Conservation (phyloP, 1,140 invertebrate genomes). For the Goniozus legneri region DNA sequence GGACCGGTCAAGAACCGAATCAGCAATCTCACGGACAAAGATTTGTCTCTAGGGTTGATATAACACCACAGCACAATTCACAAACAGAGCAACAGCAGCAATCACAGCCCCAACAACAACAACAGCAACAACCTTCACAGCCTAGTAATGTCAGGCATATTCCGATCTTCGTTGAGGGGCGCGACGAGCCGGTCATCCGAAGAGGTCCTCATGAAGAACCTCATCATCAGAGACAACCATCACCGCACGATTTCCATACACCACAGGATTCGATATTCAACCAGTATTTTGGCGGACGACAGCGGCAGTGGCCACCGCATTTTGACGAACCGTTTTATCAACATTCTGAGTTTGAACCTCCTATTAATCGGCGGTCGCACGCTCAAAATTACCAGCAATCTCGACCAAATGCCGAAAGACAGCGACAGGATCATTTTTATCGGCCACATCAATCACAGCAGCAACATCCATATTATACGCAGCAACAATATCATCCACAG, state of each 20-base stretch:
- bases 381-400: constrained; percentile 17
- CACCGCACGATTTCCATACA: constrained; percentile 46
- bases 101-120: constrained; percentile 12
- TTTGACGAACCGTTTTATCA: constrained; percentile 30
- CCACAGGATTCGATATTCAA: constrained; percentile 33
- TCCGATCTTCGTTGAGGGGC: constrained; percentile 82
- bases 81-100: constrained; percentile 16
- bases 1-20: constrained; percentile 22
- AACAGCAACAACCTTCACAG: constrained; percentile 27
- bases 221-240: constrained; percentile 37
- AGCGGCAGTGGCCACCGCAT: constrained; percentile 27
- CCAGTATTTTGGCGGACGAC: constrained; percentile 22
- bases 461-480: constrained; percentile 16
- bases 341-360: constrained; percentile 2
- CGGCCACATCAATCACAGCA: constrained; percentile 20
- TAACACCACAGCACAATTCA: constrained; percentile 48
- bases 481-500: constrained; percentile 16
- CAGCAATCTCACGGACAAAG: constrained; percentile 36
- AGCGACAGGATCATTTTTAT: too few species aligned
- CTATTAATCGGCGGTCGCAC: constrained; percentile 39
- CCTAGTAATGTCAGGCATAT: constrained; percentile 69
- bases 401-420: constrained; percentile 18
- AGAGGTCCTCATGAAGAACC: constrained; percentile 47
- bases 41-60: constrained; percentile 59
- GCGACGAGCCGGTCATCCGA: constrained; percentile 70